A percentile compares a stretch with the other conserved stretches of the same genome.
Evolutionary conservation across 2,888 invertebrate species (phyloP).

Genomic region (Lithosia quadra): DNA sequence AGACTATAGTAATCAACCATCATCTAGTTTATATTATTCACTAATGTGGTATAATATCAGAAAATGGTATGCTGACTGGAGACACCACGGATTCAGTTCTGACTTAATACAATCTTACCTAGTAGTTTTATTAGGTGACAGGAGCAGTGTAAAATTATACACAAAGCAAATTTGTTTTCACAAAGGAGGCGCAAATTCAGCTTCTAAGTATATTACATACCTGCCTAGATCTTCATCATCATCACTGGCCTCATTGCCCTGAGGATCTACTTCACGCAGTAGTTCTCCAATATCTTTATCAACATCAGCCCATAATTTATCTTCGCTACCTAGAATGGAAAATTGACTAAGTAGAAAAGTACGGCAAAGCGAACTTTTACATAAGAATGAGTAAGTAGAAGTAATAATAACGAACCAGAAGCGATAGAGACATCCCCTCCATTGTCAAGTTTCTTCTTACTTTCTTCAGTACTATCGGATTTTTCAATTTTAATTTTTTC

Average conservation of each 20-base stretch:
- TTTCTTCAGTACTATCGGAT: conserved; percentile 76
- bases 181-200: too few relatives aligned
- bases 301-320: conserved; percentile 93
- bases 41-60: background rate
- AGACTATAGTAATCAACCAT: background rate
- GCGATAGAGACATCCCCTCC: conserved; percentile 68
- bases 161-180: too few relatives aligned
- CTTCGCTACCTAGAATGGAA: conserved; percentile 83
- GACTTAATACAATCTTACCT: too few relatives aligned
- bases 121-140: too few relatives aligned
- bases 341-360: background rate
- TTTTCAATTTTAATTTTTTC: conserved; percentile 73
- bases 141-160: too few relatives aligned
- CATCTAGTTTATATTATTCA: background rate
- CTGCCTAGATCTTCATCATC: conserved; percentile 89
- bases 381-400: background rate
- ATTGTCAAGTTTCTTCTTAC: conserved; percentile 77
- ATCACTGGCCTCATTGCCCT: conserved; percentile 91
- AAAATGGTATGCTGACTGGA: background rate
- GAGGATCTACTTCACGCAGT: conserved; percentile 90
- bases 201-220: conserved; percentile 58
- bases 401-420: conserved; percentile 59
- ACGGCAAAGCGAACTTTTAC: background rate
- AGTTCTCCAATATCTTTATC: conserved; percentile 93
- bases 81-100: too few relatives aligned